Base-by-base conservation (phyloP, 2,888 invertebrate species). In the Neoitamus cyanurus region DNA sequence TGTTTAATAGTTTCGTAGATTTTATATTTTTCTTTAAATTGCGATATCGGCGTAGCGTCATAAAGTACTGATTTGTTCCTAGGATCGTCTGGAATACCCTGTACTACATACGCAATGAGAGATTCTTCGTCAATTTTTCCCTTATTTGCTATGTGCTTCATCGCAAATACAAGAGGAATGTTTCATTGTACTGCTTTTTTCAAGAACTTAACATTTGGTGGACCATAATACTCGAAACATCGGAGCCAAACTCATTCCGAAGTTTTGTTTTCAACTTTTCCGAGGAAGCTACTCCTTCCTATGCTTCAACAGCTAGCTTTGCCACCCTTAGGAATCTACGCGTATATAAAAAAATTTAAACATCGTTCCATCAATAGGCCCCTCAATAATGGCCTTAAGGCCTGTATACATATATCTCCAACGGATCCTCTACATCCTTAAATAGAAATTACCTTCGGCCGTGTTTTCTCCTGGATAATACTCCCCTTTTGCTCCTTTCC, bases 141-240 rank as follows among this genome's bases (percentile, higher is more conserved):
- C 20, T 73, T 85, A 84, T 80, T 84, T 9, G 83, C 83, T 1
- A 84, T 86, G 72, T 85, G 84, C 34, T 84, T 84, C 84, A 86
- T 86, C 9, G 70, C 11, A 31, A 42, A 28, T 86, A 86, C 31
- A 85, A 80, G 7, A 86, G 46, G 30, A 80, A 84, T 3, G 82
- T 84, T 48, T 85, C 86, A 5, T 25, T 42, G 0, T 9, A 7
- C 25, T 48, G 78, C 28, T 86, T 86, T n/a, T 70, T 84, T 9
- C 83, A 31, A 6, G 13, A 48, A 7, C 72, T 80, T 2, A 84
- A 77, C 7, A 42, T 69, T 70, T 83, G 82, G 36, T 86, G 83
- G 31, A 86, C 28, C n/a, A 75, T 84, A 15, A 85, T 72, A 37
- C 84, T 73, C 9, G 85, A 82, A 15, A 78, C 34, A 5, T 75